A percentile compares a stretch with the other conserved stretches of the same genome.
phyloP scores from a whole-genome alignment of 2,888 invertebrate species.

The Entomobrya multifasciata region DNA sequence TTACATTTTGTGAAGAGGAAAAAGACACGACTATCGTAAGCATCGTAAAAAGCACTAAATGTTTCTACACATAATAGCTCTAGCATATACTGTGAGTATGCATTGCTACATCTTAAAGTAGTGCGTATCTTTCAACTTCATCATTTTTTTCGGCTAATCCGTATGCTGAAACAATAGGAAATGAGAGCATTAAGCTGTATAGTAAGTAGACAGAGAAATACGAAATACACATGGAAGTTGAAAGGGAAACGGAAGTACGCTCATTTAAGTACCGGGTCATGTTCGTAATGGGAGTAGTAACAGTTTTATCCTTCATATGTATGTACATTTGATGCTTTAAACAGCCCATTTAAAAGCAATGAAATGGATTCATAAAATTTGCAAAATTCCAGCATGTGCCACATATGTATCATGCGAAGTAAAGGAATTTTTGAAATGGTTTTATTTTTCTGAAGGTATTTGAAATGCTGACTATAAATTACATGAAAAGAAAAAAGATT shows the following conservation, averaged over 20 bases:
- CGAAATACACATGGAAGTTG: background rate
- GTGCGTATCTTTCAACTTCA: background rate
- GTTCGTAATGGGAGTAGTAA: slow-evolving; percentile 18
- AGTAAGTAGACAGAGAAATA: no score
- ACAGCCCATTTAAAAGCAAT: background rate
- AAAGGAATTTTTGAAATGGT: no score
- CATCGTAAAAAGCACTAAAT: background rate
- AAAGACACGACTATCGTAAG: background rate
- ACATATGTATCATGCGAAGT: no score
- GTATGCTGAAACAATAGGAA: slow-evolving; percentile 14
- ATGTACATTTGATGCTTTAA: no score
- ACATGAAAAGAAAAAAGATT: no score
- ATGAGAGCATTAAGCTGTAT: slow-evolving; percentile 28
- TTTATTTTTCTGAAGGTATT: no score
- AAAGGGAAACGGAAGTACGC: slow-evolving; percentile 61
- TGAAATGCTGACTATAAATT: no score
- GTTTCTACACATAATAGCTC: background rate
- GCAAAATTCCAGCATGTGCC: slow-evolving; percentile 10
- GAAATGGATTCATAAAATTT: slow-evolving; percentile 20
- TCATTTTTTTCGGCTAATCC: slow-evolving; percentile 15
- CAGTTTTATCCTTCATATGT: slow-evolving; percentile 23
- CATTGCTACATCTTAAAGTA: no score
- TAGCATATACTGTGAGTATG: background rate
- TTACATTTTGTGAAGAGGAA: no score
- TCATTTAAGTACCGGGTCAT: slow-evolving; percentile 52